phyloP scores from a whole-genome alignment of 1,140 invertebrate genomes.

The Drosophila pseudoananassae region DNA sequence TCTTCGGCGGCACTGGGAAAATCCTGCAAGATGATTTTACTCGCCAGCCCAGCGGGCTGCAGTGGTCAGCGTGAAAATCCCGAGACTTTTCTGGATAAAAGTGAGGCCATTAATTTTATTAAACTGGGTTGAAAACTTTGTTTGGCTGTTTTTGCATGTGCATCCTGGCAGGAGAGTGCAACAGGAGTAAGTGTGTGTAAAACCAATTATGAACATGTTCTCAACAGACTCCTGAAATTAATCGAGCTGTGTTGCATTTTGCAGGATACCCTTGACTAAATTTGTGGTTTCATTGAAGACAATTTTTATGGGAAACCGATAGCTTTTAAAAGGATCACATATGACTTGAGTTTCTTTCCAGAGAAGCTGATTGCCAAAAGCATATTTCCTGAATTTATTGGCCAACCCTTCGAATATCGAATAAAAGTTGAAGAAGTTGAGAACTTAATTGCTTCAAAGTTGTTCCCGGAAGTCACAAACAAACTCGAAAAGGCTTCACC shows the following conservation, averaged over 20 bases:
- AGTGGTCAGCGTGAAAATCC: slow-evolving; percentile 32
- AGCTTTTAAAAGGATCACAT: not conserved
- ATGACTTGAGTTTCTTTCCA: slow-evolving; percentile 3
- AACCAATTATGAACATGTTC: slow-evolving; percentile 56
- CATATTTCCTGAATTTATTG: slow-evolving; percentile 4
- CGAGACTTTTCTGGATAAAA: slow-evolving; percentile 39
- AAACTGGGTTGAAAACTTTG: slow-evolving; percentile 51
- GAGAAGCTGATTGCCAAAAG: not conserved
- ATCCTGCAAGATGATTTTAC: slow-evolving; percentile 18
- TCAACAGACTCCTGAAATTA: slow-evolving; percentile 19
- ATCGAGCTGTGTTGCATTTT: slow-evolving; percentile 4
- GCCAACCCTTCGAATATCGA: slow-evolving; percentile 22
- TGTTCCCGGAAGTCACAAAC: slow-evolving; percentile 14
- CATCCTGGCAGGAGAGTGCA: slow-evolving; percentile 31
- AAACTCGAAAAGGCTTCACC: slow-evolving; percentile 1
- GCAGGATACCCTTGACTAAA: not conserved
- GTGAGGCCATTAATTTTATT: slow-evolving; percentile 68
- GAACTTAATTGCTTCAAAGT: slow-evolving; percentile 51
- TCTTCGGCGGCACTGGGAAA: not conserved
- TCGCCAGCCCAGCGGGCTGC: slow-evolving; percentile 6
- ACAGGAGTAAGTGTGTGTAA: slow-evolving; percentile 48
- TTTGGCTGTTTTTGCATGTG: slow-evolving; percentile 21
- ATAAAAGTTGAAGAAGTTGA: slow-evolving; percentile 38
- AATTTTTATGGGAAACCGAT: not conserved
- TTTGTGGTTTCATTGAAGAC: not conserved